A percentile compares a stretch with the other conserved stretches of the same genome.
Evolutionary conservation across 2,888 invertebrate species (phyloP).

Genomic region (Phytoseiulus persimilis): DNA sequence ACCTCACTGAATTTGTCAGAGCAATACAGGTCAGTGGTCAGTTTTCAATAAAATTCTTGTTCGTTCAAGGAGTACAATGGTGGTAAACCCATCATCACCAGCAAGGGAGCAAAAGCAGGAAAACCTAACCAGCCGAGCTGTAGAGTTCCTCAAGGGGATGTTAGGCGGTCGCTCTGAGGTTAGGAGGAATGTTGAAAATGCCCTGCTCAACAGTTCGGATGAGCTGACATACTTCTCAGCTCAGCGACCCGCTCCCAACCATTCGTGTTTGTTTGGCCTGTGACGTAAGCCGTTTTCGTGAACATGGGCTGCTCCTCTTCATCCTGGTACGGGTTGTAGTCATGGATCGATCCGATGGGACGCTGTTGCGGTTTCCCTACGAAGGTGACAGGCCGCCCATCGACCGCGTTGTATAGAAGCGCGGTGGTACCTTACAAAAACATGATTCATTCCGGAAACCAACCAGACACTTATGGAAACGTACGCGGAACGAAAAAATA

Average conservation of each 20-base stretch:
- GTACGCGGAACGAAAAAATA: not conserved
- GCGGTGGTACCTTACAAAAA: slow-evolving; percentile 15
- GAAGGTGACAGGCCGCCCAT: slow-evolving; percentile 22
- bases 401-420: slow-evolving; percentile 22
- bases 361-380: not conserved
- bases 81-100: too few relatives aligned
- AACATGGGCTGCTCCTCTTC: slow-evolving; percentile 14
- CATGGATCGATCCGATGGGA: not conserved
- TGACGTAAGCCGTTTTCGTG: slow-evolving; percentile 25
- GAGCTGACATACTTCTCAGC: not conserved
- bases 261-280: not conserved
- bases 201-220: not conserved
- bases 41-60: too few relatives aligned
- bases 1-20: too few relatives aligned
- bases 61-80: too few relatives aligned
- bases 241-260: not conserved
- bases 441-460: too few relatives aligned
- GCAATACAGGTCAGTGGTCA: too few relatives aligned
- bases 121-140: not conserved
- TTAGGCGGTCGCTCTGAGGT: not conserved
- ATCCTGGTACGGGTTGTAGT: slow-evolving; percentile 21
- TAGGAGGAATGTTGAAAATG: not conserved
- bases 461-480: too few relatives aligned
- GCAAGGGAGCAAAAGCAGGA: not conserved
- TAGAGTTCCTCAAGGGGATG: not conserved